Evolutionary conservation across 2,888 invertebrate genomes (phyloP), one percentile per base, ranked within the genome.

Genomic region (Acrobasis suavella): DNA sequence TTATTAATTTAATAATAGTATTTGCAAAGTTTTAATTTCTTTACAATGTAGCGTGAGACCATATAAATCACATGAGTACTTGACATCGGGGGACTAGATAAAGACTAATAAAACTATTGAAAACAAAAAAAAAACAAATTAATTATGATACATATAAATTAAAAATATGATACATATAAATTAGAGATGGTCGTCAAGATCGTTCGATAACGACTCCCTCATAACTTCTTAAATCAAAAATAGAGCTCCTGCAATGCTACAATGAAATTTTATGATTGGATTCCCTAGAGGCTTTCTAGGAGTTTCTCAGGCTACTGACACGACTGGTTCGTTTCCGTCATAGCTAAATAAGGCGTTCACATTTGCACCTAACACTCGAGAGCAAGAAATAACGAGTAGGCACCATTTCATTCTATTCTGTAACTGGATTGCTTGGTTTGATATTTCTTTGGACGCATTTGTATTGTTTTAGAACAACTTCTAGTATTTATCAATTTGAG

Each of bases 241-340:
- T 32, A 32, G 32, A 32, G 32, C 32, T 76, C 70, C 69, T 64
- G 80, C 80, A 75, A 85, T 84, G 87, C 80, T 76, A 80, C 85
- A 87, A 88, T 87, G 82, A 85, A 85, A 84, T 82, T 84, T 82
- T 86, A 85, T 87, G 87, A 88, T 89, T 86, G 85, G 87, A 80
- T 78, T 86, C 78, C 82, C 82, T 79, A 73, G 73, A 80, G 80
- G 83, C 78, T 74, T 65, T 73, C 79, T 75, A 75, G 73, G 69
- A 77, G 83, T 89, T 91, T 91, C 91, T 90, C 90, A 91, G 85
- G 87, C 88, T 85, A 82, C 84, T 72, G 76, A 54, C 60, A 80
- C 70, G 80, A 88, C 89, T 86, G 80, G 89, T 87, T 84, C 77
- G 77, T 84, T 86, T 87, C 87, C 87, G 80, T 83, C 82, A 84